phyloP scores from a whole-genome alignment of 2,888 invertebrate species.

The Drosophila kambysellisi region DNA sequence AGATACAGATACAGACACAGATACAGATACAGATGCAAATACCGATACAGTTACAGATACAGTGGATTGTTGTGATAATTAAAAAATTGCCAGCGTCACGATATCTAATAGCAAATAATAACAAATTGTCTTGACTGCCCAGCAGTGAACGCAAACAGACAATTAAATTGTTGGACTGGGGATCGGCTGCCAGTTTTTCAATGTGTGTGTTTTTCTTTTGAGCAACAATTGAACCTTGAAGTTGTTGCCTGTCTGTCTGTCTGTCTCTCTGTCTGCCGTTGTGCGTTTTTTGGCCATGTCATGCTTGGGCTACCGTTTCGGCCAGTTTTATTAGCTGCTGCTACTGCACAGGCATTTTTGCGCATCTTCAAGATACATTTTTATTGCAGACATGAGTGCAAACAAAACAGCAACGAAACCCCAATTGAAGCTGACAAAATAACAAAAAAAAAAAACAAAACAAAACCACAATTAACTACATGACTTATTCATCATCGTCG shows the following conservation, averaged over 20 bases:
- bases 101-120: slow-evolving; percentile 75
- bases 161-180: not conserved
- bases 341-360: slow-evolving; percentile 16
- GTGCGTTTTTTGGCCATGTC: slow-evolving; percentile 51
- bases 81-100: slow-evolving; percentile 74
- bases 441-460: slow-evolving; percentile 25
- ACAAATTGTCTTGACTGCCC: slow-evolving; percentile 74
- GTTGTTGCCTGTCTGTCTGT: slow-evolving; percentile 18
- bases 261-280: not conserved
- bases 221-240: slow-evolving; percentile 75
- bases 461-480: slow-evolving; percentile 68
- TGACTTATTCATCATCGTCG: slow-evolving; percentile 47
- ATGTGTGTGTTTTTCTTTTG: slow-evolving; percentile 44
- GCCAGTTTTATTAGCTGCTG: slow-evolving; percentile 50
- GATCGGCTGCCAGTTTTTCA: not conserved
- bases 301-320: slow-evolving; percentile 56
- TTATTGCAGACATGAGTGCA: slow-evolving; percentile 6
- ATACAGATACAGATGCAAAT: slow-evolving; percentile 21
- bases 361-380: slow-evolving; percentile 52
- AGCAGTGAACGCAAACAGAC: slow-evolving; percentile 15
- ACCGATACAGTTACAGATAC: slow-evolving; percentile 41
- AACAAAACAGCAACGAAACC: slow-evolving; percentile 22
- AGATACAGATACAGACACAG: slow-evolving; percentile 1
- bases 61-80: slow-evolving; percentile 64
- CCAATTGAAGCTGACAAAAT: slow-evolving; percentile 2